Conservation (phyloP, 2,797 vertebrate genomes). For the Eutrigla gurnardus region DNA sequence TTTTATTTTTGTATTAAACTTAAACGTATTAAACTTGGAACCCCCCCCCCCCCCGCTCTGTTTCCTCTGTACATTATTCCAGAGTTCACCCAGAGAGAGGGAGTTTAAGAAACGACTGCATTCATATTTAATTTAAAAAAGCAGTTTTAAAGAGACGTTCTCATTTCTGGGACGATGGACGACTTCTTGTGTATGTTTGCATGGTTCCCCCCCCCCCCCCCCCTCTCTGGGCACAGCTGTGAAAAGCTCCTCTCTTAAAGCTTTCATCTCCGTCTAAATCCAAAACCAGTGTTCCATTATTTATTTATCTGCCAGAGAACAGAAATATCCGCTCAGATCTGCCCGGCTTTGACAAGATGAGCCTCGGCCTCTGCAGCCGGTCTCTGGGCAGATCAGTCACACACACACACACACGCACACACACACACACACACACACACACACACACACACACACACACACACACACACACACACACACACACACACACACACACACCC, state of each 20-base stretch:
- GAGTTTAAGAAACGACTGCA: not conserved
- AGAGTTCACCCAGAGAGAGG: slow-evolving; percentile 32
- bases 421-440: slow-evolving; percentile 16
- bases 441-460: too few species aligned
- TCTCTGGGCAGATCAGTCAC: slow-evolving; percentile 53
- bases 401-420: slow-evolving; percentile 24
- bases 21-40: too few species aligned
- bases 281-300: slow-evolving; percentile 70
- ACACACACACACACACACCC: slow-evolving; percentile 30
- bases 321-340: slow-evolving; percentile 71
- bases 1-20: slow-evolving; percentile 40
- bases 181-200: slow-evolving; percentile 22
- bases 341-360: slow-evolving; percentile 60
- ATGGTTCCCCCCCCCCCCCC: slow-evolving; percentile 10
- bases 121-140: slow-evolving; percentile 53
- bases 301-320: slow-evolving; percentile 75
- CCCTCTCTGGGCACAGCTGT: slow-evolving; percentile 56
- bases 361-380: slow-evolving; percentile 50
- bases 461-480: slow-evolving; percentile 18
- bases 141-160: slow-evolving; percentile 19
- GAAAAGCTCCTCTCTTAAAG: slow-evolving; percentile 67
- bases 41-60: slow-evolving; percentile 10
- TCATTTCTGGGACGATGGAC: slow-evolving; percentile 20
- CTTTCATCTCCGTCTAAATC: slow-evolving; percentile 70
- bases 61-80: slow-evolving; percentile 45